These are phyloP conservation scores for Malachius bipustulatus DNA, from an alignment of 2,888 invertebrate genomes.

Conservation along the genomic window DNA sequence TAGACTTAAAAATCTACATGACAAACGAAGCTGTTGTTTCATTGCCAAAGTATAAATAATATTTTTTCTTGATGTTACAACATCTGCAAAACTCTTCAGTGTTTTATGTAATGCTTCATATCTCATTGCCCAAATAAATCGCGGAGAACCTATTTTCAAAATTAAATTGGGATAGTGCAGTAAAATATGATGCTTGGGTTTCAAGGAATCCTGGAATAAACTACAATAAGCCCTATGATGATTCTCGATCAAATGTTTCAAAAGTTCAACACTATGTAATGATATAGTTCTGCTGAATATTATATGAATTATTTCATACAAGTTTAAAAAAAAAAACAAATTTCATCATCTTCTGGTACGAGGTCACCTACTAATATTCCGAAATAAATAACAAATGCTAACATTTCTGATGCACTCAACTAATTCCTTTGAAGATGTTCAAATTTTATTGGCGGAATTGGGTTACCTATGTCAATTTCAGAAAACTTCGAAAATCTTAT, in stretches of 20 bases:
- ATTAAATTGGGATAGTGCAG: slow-evolving; percentile 8
- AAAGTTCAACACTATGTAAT: neutral
- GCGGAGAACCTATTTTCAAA: slow-evolving; percentile 7
- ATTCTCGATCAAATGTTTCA: too few species aligned
- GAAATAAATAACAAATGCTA: slow-evolving; percentile 6
- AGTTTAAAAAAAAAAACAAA: slow-evolving; percentile 6
- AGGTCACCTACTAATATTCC: slow-evolving; percentile 8
- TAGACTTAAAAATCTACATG: too few species aligned
- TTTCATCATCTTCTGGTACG: slow-evolving; percentile 5
- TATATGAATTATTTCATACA: slow-evolving; percentile 7
- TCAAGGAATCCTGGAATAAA: neutral
- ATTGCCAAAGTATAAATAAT: too few species aligned
- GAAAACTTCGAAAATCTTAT: slow-evolving; percentile 8
- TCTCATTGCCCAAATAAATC: slow-evolving; percentile 8
- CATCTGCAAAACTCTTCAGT: slow-evolving; percentile 6
- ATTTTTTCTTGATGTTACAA: slow-evolving; percentile 8
- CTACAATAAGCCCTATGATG: too few species aligned
- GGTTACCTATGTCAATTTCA: slow-evolving; percentile 6
- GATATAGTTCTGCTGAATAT: slow-evolving; percentile 6
- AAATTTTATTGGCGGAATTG: slow-evolving; percentile 7
- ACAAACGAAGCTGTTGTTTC: too few species aligned
- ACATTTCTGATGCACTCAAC: slow-evolving; percentile 8
- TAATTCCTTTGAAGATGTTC: slow-evolving; percentile 7
- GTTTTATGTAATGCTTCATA: slow-evolving; percentile 8
- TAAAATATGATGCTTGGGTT: slow-evolving; percentile 4